A percentile compares a stretch with the other conserved stretches of the same genome.
These are phyloP conservation scores for Emberiza fucata DNA, from an alignment of 2,113 vertebrate species.

Conservation along the genomic window DNA sequence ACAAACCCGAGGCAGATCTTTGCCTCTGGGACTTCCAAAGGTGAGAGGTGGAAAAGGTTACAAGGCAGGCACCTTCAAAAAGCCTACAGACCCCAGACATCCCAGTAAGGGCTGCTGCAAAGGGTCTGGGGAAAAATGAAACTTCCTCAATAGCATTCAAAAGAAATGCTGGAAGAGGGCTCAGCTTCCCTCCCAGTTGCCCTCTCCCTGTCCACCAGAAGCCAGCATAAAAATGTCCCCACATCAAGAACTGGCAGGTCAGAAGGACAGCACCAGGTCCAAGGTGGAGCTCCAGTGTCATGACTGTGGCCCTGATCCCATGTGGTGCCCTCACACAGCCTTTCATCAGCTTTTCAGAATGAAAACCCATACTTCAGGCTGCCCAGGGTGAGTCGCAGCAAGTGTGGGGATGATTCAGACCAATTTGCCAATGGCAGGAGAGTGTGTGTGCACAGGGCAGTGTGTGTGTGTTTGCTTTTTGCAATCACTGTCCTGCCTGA, in stretches of 20 bases:
- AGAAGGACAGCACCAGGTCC: not conserved
- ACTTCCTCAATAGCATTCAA: not conserved
- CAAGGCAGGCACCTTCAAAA: not conserved
- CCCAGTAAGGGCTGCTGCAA: not conserved
- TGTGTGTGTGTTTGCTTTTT: not conserved
- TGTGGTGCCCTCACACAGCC: not conserved
- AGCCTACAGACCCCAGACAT: not conserved
- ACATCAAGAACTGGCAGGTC: not conserved
- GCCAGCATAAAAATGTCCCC: not conserved
- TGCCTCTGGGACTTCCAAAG: not conserved
- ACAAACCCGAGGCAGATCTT: not conserved
- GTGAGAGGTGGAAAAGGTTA: not conserved
- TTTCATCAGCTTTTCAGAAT: not conserved
- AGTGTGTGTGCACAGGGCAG: not conserved
- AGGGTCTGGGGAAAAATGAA: not conserved
- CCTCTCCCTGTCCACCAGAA: not conserved
- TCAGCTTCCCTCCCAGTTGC: not conserved
- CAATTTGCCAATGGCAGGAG: not conserved
- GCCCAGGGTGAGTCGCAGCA: not conserved
- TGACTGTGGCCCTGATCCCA: not conserved
- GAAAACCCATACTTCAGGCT: not conserved
- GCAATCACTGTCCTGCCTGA: not conserved
- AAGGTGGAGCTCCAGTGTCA: rapidly evolving
- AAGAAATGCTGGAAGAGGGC: not conserved
- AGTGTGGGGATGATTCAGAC: not conserved